phyloP scores from a whole-genome alignment of 2,888 invertebrate species.

The Diaperis boleti region DNA sequence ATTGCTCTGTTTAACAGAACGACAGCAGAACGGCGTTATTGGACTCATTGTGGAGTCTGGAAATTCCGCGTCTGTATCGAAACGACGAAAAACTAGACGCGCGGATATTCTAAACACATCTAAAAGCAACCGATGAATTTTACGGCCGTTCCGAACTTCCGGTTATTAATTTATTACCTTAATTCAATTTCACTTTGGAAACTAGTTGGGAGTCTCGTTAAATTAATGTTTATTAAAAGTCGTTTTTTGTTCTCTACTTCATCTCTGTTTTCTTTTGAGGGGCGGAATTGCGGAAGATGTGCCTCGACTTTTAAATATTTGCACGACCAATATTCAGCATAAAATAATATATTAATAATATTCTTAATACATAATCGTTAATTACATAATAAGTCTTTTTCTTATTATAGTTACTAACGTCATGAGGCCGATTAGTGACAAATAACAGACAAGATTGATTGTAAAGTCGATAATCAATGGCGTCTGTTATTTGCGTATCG shows the following conservation, averaged over 20 bases:
- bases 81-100: constrained; percentile 5
- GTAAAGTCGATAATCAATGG: too few species aligned
- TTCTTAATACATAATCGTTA: too few species aligned
- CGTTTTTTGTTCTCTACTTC: constrained; percentile 23
- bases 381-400: too few species aligned
- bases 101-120: background rate
- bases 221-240: constrained; percentile 29
- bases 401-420: too few species aligned
- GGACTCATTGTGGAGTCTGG: constrained; percentile 17
- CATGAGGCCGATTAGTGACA: too few species aligned
- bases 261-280: constrained; percentile 10
- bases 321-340: constrained; percentile 15
- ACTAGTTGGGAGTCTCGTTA: constrained; percentile 27
- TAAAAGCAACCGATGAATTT: constrained; percentile 5
- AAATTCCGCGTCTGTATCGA: constrained; percentile 3
- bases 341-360: too few species aligned
- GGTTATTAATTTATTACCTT: constrained; percentile 18
- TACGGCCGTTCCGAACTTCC: background rate
- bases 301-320: constrained; percentile 23
- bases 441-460: too few species aligned
- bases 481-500: too few species aligned
- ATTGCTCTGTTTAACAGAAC: constrained; percentile 23
- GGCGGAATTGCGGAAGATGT: constrained; percentile 17
- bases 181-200: constrained; percentile 18
- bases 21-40: constrained; percentile 7